Conservation (phyloP, 2,888 invertebrate species). For the Heliconius sara region DNA sequence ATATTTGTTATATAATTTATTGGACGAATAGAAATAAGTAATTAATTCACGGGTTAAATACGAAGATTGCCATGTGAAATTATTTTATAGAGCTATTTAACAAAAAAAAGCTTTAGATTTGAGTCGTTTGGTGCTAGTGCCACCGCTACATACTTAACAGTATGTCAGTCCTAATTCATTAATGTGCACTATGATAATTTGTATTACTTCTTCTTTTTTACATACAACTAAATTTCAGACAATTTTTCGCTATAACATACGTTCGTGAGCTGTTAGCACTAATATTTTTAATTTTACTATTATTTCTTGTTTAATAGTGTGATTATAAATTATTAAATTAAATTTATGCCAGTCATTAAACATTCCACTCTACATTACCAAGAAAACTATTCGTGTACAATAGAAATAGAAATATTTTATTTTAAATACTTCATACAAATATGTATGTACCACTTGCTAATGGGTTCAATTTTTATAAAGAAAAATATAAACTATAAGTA, state of each 20-base stretch:
- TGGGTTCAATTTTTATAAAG: neutral
- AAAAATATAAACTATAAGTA: neutral
- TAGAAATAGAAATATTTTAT: neutral
- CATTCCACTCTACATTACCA: neutral
- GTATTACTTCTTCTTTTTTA: neutral
- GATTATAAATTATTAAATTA: slow-evolving; percentile 1
- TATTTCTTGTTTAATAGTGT: slow-evolving; percentile 10
- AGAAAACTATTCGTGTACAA: neutral
- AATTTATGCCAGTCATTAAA: slow-evolving; percentile 11
- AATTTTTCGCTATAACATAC: neutral
- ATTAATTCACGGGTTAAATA: too few relatives aligned
- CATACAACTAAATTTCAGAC: neutral
- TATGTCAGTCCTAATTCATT: neutral
- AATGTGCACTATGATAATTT: neutral
- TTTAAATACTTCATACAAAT: neutral
- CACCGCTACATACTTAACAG: neutral
- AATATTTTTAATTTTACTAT: neutral
- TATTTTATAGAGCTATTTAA: neutral
- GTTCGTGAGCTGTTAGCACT: slow-evolving; percentile 25
- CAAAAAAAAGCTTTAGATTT: neutral
- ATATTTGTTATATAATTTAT: too few relatives aligned
- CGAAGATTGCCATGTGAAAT: too few relatives aligned
- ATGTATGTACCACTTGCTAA: neutral
- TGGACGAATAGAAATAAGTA: too few relatives aligned
- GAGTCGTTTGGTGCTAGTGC: neutral